Conservation (phyloP, 2,888 invertebrate genomes). For the Drosophila pseudotakahashii region DNA sequence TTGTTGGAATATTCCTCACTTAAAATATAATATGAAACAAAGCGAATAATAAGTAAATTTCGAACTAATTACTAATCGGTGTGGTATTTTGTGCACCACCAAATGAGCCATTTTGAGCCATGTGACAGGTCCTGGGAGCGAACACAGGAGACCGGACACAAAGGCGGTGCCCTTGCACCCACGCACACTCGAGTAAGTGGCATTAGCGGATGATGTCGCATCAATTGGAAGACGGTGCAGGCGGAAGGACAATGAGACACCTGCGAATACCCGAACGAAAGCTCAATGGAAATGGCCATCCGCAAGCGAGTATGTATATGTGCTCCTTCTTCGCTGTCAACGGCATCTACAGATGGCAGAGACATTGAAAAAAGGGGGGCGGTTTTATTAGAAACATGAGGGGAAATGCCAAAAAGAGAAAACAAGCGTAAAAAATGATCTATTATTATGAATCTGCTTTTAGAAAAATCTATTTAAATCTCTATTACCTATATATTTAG, state of each 20-base stretch:
- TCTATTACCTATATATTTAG: too few species aligned
- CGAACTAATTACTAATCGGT: too few species aligned
- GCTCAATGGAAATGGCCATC: slow-evolving; percentile 32
- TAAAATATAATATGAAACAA: too few species aligned
- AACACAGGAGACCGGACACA: background rate
- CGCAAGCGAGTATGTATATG: background rate
- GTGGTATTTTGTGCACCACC: background rate
- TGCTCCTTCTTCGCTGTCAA: slow-evolving; percentile 4
- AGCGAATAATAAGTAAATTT: too few species aligned
- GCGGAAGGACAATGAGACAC: slow-evolving; percentile 20
- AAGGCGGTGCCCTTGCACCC: background rate
- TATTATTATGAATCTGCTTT: too few species aligned
- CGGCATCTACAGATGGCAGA: slow-evolving; percentile 9
- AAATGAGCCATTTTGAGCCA: background rate
- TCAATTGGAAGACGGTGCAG: slow-evolving; percentile 8
- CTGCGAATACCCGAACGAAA: background rate
- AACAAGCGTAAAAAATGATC: too few species aligned
- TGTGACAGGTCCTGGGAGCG: slow-evolving; percentile 16
- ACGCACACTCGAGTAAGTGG: too few species aligned
- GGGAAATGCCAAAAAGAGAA: too few species aligned
- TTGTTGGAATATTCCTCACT: too few species aligned
- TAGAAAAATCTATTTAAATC: too few species aligned
- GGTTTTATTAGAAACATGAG: too few species aligned
- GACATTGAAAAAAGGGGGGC: background rate
- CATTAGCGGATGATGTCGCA: slow-evolving; percentile 24